phyloP scores from a whole-genome alignment of 2,797 vertebrate species.

The Pogonophryne albipinna region DNA sequence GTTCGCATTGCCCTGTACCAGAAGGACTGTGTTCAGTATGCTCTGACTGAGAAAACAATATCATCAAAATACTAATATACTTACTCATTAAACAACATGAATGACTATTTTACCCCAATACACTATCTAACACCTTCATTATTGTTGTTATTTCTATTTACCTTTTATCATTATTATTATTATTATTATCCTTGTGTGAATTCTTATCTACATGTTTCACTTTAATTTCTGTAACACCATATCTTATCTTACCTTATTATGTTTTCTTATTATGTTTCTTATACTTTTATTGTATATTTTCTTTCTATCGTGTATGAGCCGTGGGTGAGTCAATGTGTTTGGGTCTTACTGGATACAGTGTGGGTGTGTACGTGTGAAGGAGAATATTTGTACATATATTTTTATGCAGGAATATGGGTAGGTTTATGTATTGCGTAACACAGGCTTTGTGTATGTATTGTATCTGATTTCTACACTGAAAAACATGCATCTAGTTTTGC shows the following conservation, averaged over 20 bases:
- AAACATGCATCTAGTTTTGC: not conserved
- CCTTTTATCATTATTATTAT: no score
- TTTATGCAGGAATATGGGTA: conserved; percentile 17
- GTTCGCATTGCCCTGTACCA: not conserved
- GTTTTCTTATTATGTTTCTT: no score
- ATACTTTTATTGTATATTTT: not conserved
- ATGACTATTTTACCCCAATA: not conserved
- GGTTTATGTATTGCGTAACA: conserved; percentile 33
- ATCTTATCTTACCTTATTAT: no score
- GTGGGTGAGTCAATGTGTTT: conserved; percentile 21
- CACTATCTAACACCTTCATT: not conserved
- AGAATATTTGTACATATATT: conserved; percentile 14
- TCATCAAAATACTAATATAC: not conserved
- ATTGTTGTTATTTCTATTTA: no score
- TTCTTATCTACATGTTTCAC: no score
- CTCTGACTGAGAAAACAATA: not conserved
- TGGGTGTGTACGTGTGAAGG: conserved; percentile 47
- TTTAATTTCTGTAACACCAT: no score
- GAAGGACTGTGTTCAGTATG: not conserved
- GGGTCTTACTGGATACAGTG: conserved; percentile 15
- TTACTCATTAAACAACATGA: not conserved
- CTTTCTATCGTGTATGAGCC: not conserved
- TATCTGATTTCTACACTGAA: not conserved
- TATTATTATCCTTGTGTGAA: no score
- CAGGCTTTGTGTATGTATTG: not conserved